phyloP scores from a whole-genome alignment of 2,113 vertebrate species.

The Ahaetulla prasina region DNA sequence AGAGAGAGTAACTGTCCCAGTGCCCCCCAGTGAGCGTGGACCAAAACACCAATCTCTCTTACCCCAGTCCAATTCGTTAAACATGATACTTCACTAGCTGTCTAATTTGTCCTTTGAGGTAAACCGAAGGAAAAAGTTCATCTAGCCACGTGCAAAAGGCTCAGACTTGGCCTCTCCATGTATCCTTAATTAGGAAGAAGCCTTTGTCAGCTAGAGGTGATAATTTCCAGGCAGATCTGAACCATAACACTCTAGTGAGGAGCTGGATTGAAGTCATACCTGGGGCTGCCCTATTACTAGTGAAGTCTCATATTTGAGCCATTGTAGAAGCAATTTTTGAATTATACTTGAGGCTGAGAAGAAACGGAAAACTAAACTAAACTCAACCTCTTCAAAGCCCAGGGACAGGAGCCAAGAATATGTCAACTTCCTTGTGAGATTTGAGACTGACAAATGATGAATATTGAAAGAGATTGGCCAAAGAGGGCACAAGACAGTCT shows the following conservation, averaged over 20 bases:
- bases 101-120: not conserved
- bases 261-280: not conserved
- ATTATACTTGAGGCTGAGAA: not conserved
- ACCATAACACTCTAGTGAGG: not conserved
- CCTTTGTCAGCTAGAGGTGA: not conserved
- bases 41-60: not conserved
- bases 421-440: not conserved
- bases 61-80: not conserved
- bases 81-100: not conserved
- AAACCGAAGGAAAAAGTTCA: not conserved
- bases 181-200: not conserved
- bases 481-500: not conserved
- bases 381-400: not conserved
- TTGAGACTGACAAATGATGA: conserved; percentile 3
- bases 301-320: not conserved
- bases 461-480: not conserved
- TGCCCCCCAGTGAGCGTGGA: not conserved
- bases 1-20: not conserved
- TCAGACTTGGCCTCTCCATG: not conserved
- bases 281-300: not conserved
- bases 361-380: too few species aligned
- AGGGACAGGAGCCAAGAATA: conserved; percentile 7
- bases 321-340: not conserved
- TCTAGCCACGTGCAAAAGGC: not conserved
- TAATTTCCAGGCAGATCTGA: not conserved